These are phyloP conservation scores for Tetragonisca angustula DNA, from an alignment of 2,888 invertebrate genomes.

Conservation along the genomic window DNA sequence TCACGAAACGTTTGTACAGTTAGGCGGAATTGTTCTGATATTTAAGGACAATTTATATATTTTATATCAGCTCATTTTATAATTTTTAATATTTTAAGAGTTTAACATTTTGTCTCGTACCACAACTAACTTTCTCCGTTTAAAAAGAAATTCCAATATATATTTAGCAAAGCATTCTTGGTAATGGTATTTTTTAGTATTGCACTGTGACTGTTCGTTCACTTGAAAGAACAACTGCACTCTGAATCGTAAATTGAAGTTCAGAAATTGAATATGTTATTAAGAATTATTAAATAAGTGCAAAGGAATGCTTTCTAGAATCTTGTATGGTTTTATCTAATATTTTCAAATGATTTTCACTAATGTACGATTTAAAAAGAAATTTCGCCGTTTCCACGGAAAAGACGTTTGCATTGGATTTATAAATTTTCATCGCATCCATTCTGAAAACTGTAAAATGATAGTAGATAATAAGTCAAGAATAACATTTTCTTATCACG, in stretches of 20 bases:
- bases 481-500: conserved; percentile 30
- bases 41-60: not conserved
- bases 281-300: too few relatives aligned
- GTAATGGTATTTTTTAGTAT: not conserved
- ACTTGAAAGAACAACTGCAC: not conserved
- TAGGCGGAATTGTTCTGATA: not conserved
- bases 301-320: not conserved
- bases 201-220: not conserved
- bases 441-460: not conserved
- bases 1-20: conserved; percentile 15
- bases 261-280: too few relatives aligned
- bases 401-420: not conserved
- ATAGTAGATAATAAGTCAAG: conserved; percentile 15
- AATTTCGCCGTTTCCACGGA: not conserved
- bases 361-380: not conserved
- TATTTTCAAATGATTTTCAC: not conserved
- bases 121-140: too few relatives aligned
- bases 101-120: not conserved
- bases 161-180: too few relatives aligned
- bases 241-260: too few relatives aligned
- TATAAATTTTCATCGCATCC: not conserved
- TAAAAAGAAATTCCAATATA: not conserved
- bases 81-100: not conserved
- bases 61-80: too few relatives aligned
- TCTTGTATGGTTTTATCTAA: not conserved